Evolutionary conservation across 1,140 invertebrate genomes (phyloP).

Genomic region (Aporrectodea caliginosa): DNA sequence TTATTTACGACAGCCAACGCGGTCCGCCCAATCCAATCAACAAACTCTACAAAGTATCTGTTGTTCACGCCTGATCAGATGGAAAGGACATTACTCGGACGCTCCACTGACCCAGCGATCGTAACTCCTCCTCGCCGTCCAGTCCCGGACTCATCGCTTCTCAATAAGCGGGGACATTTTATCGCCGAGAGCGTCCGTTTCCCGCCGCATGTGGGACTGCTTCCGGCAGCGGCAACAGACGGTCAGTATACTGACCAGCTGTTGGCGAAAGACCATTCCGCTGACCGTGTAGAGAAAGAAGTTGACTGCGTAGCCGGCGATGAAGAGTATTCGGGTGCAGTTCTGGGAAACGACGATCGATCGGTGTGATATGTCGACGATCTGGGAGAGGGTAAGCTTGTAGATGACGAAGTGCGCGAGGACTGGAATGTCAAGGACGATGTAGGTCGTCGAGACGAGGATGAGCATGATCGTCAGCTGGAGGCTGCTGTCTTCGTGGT

Average conservation of each 20-base stretch:
- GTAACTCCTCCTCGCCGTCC: too few relatives aligned
- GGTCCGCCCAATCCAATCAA: too few relatives aligned
- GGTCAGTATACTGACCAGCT: conserved; percentile 1
- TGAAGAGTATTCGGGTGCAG: conserved; percentile 18
- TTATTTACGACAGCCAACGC: too few relatives aligned
- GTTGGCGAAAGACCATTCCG: conserved; percentile 16
- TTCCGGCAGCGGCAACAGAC: neutral
- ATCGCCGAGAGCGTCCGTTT: too few relatives aligned
- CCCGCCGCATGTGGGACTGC: too few relatives aligned
- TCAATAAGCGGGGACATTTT: too few relatives aligned
- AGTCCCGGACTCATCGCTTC: too few relatives aligned
- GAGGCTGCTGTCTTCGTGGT: conserved; percentile 10
- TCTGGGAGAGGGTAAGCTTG: neutral
- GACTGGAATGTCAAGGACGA: conserved; percentile 5
- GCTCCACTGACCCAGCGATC: too few relatives aligned
- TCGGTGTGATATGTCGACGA: conserved; percentile 1
- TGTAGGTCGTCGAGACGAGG: conserved; percentile 17
- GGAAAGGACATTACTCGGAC: too few relatives aligned
- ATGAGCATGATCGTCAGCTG: conserved; percentile 26
- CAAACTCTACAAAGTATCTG: too few relatives aligned
- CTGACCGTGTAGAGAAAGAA: conserved; percentile 27
- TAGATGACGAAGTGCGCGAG: conserved; percentile 17
- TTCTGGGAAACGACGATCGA: neutral
- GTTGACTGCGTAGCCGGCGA: conserved; percentile 12
- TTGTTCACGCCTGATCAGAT: too few relatives aligned